phyloP scores from a whole-genome alignment of 2,797 vertebrate species.

The Tympanoctomys barrerae region DNA sequence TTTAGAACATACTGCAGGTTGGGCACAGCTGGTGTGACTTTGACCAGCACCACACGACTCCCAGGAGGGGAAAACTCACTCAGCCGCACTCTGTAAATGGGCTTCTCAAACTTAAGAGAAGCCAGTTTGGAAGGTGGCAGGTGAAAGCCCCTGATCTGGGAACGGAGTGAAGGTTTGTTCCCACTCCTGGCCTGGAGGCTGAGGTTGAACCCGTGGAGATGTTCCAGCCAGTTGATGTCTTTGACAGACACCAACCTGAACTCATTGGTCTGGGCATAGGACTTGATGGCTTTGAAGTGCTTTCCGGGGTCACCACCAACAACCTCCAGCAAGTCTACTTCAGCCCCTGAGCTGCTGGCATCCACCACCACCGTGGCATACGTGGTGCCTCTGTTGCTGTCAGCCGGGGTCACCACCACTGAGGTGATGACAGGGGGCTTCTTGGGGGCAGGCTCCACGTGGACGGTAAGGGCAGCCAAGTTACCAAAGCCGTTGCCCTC shows the following conservation, averaged over 20 bases:
- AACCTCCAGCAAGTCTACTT: constrained; percentile 91
- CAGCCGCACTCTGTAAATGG: constrained; percentile 91
- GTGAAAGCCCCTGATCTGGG: constrained; percentile 90
- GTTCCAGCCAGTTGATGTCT: constrained; percentile 93
- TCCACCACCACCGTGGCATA: constrained; percentile 91
- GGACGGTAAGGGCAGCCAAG: constrained; percentile 91
- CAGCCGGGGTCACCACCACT: constrained; percentile 77
- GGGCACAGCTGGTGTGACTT: constrained; percentile 85
- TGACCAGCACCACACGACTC: constrained; percentile 92
- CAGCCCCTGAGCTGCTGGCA: constrained; percentile 86
- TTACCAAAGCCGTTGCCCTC: constrained; percentile 95
- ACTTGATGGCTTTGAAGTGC: constrained; percentile 93
- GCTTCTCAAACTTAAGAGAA: constrained; percentile 91
- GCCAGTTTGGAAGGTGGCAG: constrained; percentile 90
- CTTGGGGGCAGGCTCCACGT: constrained; percentile 89
- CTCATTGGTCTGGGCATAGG: constrained; percentile 89
- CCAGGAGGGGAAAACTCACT: constrained; percentile 95
- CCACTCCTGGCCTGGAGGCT: constrained; percentile 95
- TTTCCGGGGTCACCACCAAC: constrained; percentile 93
- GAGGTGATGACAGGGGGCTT: constrained; percentile 89
- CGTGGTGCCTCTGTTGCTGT: constrained; percentile 85
- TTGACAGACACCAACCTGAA: constrained; percentile 94
- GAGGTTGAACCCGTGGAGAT: constrained; percentile 94
- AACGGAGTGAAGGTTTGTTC: constrained; percentile 89
- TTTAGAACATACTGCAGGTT: constrained; percentile 93